A percentile compares a stretch with the other conserved stretches of the same genome.
Evolutionary conservation across 2,888 invertebrate species (phyloP).

Genomic region (Pristionchus maxplancki): DNA sequence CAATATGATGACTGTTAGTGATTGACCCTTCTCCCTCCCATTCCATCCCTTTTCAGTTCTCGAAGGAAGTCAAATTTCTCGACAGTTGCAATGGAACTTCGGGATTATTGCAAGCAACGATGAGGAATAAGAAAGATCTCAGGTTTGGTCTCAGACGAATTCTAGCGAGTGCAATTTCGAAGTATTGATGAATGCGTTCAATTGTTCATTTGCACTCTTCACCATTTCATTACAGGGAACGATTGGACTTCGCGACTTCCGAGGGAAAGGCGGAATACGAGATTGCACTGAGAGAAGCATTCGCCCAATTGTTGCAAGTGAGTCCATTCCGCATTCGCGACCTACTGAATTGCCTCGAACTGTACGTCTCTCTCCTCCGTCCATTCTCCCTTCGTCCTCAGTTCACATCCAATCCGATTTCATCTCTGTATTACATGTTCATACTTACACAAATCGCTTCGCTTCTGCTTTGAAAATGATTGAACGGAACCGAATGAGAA

Average conservation of each 20-base stretch:
- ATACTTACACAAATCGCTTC: conserved; percentile 7
- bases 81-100: conserved; percentile 87
- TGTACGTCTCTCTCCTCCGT: conserved; percentile 6
- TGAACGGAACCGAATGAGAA: not conserved
- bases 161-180: not conserved
- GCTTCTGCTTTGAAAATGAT: not conserved
- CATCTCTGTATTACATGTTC: conserved; percentile 4
- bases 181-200: too few relatives aligned
- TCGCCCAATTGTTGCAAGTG: conserved; percentile 79
- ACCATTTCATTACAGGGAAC: conserved; percentile 17
- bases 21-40: not conserved
- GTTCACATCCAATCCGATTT: not conserved
- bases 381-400: conserved; percentile 26
- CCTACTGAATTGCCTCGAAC: too few relatives aligned
- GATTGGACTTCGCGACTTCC: conserved; percentile 84
- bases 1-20: conserved; percentile 86
- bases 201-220: too few relatives aligned
- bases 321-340: too few relatives aligned
- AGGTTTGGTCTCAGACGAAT: not conserved
- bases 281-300: conserved; percentile 88
- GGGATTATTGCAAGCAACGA: conserved; percentile 89
- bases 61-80: conserved; percentile 85
- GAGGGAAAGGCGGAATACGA: conserved; percentile 90
- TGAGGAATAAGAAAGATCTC: conserved; percentile 79
- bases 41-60: conserved; percentile 80